Evolutionary conservation across 1,140 invertebrate genomes (phyloP).

Genomic region (Sarcophaga peregrina): DNA sequence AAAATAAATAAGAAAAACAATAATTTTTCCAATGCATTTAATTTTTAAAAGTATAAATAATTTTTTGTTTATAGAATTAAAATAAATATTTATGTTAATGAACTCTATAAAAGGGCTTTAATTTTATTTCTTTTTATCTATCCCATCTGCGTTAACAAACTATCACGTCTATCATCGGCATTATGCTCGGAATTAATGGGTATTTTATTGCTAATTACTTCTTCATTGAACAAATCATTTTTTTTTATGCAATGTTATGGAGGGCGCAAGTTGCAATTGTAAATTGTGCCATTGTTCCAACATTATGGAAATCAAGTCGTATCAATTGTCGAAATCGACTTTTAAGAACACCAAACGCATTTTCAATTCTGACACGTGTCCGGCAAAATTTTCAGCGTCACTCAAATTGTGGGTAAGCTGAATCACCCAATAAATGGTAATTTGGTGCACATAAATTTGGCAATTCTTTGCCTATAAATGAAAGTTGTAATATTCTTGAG

Average conservation of each 20-base stretch:
- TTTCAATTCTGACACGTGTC: constrained; percentile 9
- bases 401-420: constrained; percentile 24
- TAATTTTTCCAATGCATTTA: neutral
- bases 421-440: constrained; percentile 28
- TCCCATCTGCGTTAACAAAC: constrained; percentile 2
- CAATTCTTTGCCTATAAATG: constrained; percentile 27
- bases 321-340: constrained; percentile 23
- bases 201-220: neutral
- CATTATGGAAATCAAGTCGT: neutral
- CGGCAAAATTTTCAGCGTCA: constrained; percentile 29
- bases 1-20: neutral
- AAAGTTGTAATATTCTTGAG: constrained; percentile 13
- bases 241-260: constrained; percentile 8
- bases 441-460: constrained; percentile 26
- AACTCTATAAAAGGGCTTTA: constrained; percentile 3
- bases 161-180: neutral
- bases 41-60: too few relatives aligned
- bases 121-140: constrained; percentile 35
- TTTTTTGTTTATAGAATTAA: neutral
- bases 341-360: constrained; percentile 27
- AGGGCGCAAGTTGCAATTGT: neutral
- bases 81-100: neutral
- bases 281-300: constrained; percentile 3
- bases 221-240: neutral
- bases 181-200: neutral